These are phyloP conservation scores for Furnarius figulus DNA, from an alignment of 2,113 vertebrate species.

Conservation along the genomic window DNA sequence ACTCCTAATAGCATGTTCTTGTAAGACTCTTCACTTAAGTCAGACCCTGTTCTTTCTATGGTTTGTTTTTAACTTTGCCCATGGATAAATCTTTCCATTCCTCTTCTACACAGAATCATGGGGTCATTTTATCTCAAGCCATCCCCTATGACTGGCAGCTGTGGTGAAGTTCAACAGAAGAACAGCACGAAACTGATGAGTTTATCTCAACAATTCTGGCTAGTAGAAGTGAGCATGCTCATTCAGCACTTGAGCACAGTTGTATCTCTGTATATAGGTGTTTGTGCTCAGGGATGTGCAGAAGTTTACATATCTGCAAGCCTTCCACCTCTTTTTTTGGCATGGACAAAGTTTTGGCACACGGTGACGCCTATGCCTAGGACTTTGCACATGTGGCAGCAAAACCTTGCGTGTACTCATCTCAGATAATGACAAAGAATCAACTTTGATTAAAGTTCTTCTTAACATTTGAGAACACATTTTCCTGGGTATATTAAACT, in stretches of 20 bases:
- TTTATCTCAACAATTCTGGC: not conserved
- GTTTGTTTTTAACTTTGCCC: not conserved
- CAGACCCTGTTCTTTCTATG: not conserved
- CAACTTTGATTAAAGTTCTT: slow-evolving; percentile 48
- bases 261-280: not conserved
- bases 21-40: not conserved
- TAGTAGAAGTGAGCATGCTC: not conserved
- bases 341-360: not conserved
- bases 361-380: not conserved
- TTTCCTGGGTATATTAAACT: slow-evolving; percentile 56
- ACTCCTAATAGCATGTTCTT: not conserved
- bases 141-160: not conserved
- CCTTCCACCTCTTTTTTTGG: not conserved
- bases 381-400: not conserved
- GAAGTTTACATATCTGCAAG: not conserved
- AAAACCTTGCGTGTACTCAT: not conserved
- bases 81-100: not conserved
- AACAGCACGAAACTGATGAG: not conserved
- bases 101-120: not conserved
- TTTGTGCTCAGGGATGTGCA: not conserved
- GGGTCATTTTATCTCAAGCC: not conserved
- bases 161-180: not conserved
- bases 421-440: not conserved
- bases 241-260: not conserved
- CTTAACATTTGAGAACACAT: slow-evolving; percentile 28